These are phyloP conservation scores for Phenacoccus solenopsis DNA, from an alignment of 1,140 invertebrate species.

Conservation along the genomic window DNA sequence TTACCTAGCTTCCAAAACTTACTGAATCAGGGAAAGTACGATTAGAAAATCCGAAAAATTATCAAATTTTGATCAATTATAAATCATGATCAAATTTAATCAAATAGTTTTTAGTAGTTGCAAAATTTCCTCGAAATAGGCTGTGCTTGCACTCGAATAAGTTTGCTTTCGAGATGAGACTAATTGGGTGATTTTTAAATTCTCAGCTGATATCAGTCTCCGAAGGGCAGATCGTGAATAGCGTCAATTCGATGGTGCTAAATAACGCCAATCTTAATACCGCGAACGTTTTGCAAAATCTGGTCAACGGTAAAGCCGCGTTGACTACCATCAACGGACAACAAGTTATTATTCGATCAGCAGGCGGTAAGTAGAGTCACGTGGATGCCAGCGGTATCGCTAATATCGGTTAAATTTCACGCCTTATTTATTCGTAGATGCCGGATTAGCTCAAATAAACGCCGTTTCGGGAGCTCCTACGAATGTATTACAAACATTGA, in stretches of 20 bases:
- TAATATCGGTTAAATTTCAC: too few relatives aligned
- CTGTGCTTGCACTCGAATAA: too few relatives aligned
- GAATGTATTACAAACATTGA: not conserved
- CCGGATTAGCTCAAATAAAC: not conserved
- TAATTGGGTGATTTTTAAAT: not conserved
- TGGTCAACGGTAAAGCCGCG: conserved; percentile 39
- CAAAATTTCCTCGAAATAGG: too few relatives aligned
- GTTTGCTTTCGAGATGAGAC: too few relatives aligned
- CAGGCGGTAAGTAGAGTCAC: conserved; percentile 35
- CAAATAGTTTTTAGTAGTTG: too few relatives aligned
- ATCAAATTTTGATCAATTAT: too few relatives aligned
- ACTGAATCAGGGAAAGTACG: too few relatives aligned
- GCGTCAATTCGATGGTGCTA: conserved; percentile 35
- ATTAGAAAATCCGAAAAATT: too few relatives aligned
- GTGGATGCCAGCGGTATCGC: too few relatives aligned
- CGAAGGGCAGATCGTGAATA: not conserved
- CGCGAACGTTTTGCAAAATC: not conserved
- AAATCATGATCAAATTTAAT: too few relatives aligned
- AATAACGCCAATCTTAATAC: conserved; percentile 45
- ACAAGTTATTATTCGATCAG: conserved; percentile 56
- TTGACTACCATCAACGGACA: conserved; percentile 71
- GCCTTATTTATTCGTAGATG: not conserved
- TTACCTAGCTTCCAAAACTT: too few relatives aligned
- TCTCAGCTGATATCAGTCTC: not conserved
- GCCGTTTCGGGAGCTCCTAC: not conserved